A percentile compares a stretch with the other conserved stretches of the same genome.
phyloP scores from a whole-genome alignment of 2,888 invertebrate genomes.

The Protula sp. region DNA sequence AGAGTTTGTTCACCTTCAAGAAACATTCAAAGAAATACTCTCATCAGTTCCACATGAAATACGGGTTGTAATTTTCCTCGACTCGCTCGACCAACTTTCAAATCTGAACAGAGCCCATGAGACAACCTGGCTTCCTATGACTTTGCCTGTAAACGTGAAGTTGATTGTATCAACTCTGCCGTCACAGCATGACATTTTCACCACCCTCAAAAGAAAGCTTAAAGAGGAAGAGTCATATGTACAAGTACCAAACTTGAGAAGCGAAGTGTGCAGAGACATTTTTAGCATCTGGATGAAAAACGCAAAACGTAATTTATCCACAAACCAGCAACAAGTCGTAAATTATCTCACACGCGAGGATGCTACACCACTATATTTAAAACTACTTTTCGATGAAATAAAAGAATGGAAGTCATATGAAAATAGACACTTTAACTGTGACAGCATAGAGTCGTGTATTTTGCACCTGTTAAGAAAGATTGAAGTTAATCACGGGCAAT shows the following conservation, averaged over 20 bases:
- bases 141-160: conserved; percentile 34
- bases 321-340: conserved; percentile 29
- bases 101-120: conserved; percentile 31
- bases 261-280: conserved; percentile 4
- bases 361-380: conserved; percentile 33
- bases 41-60: conserved; percentile 31
- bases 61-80: conserved; percentile 35
- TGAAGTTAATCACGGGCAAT: not conserved
- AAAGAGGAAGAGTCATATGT: conserved; percentile 83
- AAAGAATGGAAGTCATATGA: conserved; percentile 32
- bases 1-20: conserved; percentile 31
- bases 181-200: conserved; percentile 54
- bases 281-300: conserved; percentile 66
- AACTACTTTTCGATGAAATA: conserved; percentile 33
- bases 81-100: conserved; percentile 36
- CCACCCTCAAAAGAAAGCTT: conserved; percentile 67
- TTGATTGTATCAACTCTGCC: conserved; percentile 36
- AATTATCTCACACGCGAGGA: conserved; percentile 27
- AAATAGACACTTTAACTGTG: not conserved
- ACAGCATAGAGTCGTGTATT: not conserved
- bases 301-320: conserved; percentile 8
- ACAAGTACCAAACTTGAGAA: conserved; percentile 41
- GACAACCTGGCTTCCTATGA: conserved; percentile 38
- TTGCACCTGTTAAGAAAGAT: not conserved
- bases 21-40: conserved; percentile 30